Conservation (phyloP, 2,113 vertebrate species). For the Boulengeromyrus knoepffleri region DNA sequence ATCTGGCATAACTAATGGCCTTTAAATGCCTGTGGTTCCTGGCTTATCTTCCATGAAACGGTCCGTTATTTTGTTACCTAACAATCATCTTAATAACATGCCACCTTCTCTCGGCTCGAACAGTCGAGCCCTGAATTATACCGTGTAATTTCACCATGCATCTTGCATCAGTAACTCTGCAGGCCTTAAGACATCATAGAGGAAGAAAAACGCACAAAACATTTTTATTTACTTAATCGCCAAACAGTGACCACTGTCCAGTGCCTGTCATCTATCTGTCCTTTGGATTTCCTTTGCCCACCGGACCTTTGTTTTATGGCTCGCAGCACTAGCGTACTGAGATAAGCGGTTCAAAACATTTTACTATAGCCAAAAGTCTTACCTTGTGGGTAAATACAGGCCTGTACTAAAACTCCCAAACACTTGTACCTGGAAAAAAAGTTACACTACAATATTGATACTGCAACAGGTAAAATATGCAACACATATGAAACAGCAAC, state of each 20-base stretch:
- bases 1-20: not conserved
- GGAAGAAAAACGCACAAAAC: not conserved
- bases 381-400: constrained; percentile 83
- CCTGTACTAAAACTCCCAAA: constrained; percentile 86
- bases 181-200: not conserved
- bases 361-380: constrained; percentile 22
- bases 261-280: not conserved
- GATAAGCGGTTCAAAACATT: not conserved
- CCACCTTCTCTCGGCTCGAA: not conserved
- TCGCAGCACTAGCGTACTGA: not conserved
- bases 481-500: not conserved
- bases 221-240: not conserved
- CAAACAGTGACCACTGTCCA: not conserved
- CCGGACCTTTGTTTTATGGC: not conserved
- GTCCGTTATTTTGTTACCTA: not conserved
- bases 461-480: not conserved
- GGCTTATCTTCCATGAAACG: not conserved
- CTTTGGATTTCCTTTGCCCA: not conserved
- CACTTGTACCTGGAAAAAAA: constrained; percentile 69
- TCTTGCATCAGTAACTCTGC: not conserved
- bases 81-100: not conserved
- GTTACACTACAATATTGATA: not conserved
- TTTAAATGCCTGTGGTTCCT: not conserved
- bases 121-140: not conserved
- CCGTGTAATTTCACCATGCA: not conserved